Percentiles rank a stretch among this genome's conserved stretches.
phyloP scores from a whole-genome alignment of 2,888 invertebrate genomes.

The Ochropacha duplaris region DNA sequence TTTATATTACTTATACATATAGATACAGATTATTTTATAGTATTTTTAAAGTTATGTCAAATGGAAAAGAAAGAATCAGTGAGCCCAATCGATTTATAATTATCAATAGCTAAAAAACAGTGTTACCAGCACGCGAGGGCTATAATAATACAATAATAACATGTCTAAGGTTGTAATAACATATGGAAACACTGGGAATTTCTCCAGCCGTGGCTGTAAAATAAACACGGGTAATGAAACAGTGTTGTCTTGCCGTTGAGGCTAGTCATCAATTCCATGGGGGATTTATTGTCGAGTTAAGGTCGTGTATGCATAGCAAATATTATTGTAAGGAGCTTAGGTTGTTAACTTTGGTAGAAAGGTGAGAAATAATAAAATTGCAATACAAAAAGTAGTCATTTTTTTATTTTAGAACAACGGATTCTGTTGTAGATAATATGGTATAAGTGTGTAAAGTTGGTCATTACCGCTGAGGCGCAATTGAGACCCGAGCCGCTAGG shows the following conservation, averaged over 20 bases:
- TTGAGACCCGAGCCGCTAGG: no score
- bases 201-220: constrained; percentile 5
- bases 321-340: not conserved
- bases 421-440: no score
- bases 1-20: no score
- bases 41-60: not conserved
- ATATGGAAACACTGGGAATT: constrained; percentile 3
- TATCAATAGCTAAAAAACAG: not conserved
- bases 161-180: constrained; percentile 5
- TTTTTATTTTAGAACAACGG: no score
- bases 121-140: not conserved
- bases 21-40: no score
- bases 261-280: not conserved
- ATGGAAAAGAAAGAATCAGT: not conserved
- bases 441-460: no score
- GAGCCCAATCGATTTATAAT: not conserved
- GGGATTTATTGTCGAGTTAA: not conserved
- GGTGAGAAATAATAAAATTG: not conserved
- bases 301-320: not conserved
- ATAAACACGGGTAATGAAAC: not conserved
- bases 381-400: no score
- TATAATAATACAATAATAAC: constrained; percentile 5
- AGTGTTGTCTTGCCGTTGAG: not conserved
- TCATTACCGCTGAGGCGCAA: no score
- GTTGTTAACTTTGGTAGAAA: not conserved